phyloP scores from a whole-genome alignment of 1,140 invertebrate species.

The Metaphire vulgaris region DNA sequence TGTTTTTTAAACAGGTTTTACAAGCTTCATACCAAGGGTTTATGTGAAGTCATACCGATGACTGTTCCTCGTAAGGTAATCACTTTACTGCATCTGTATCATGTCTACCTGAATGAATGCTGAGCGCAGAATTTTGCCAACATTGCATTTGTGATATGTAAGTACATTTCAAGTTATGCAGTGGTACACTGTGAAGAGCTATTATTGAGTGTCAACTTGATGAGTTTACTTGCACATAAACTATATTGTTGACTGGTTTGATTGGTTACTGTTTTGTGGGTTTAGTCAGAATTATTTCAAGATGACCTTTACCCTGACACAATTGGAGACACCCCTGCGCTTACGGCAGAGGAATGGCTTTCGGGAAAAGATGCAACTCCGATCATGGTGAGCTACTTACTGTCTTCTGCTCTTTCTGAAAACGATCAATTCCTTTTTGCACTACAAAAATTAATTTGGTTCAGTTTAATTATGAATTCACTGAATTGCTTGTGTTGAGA shows the following conservation, averaged over 20 bases:
- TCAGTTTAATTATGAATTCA: too few relatives aligned
- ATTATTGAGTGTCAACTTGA: too few relatives aligned
- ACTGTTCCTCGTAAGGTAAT: conserved; percentile 89
- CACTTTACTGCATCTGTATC: not conserved
- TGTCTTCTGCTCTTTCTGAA: too few relatives aligned
- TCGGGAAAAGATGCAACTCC: conserved; percentile 75
- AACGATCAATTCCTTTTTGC: too few relatives aligned
- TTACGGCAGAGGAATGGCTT: conserved; percentile 90
- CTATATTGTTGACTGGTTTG: too few relatives aligned
- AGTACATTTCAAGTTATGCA: too few relatives aligned
- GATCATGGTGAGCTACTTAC: conserved; percentile 58
- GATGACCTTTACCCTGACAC: conserved; percentile 98
- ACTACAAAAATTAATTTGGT: too few relatives aligned
- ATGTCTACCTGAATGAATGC: not conserved
- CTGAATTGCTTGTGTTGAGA: too few relatives aligned
- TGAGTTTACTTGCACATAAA: too few relatives aligned
- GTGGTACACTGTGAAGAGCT: not conserved
- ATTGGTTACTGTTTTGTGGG: too few relatives aligned
- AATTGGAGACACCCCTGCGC: conserved; percentile 74
- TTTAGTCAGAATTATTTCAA: conserved; percentile 90
- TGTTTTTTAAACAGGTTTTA: conserved; percentile 63
- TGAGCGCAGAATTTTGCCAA: too few relatives aligned
- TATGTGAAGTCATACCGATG: conserved; percentile 95
- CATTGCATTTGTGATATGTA: too few relatives aligned
- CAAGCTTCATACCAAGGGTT: conserved; percentile 91